phyloP scores from a whole-genome alignment of 2,888 invertebrate species.

The Orthonevra nobilis region DNA sequence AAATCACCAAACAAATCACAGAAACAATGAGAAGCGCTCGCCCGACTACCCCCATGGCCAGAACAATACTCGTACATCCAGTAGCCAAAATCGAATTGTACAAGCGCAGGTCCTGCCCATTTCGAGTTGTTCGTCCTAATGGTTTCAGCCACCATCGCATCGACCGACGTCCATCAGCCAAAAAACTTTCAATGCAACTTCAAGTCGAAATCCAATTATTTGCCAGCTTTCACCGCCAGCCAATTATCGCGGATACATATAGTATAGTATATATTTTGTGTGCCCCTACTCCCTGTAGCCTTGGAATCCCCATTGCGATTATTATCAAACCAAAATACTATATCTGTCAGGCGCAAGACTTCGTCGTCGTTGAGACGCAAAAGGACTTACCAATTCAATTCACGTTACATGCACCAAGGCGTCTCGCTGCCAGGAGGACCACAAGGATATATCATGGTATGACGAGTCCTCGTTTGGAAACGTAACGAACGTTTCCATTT shows the following conservation, averaged over 20 bases:
- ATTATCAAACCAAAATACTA: slow-evolving; percentile 42
- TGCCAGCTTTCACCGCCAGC: slow-evolving; percentile 33
- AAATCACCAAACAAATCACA: slow-evolving; percentile 40
- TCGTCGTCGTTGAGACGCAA: no score
- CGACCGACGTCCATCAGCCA: slow-evolving; percentile 31
- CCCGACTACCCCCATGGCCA: neutral
- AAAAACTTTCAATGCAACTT: slow-evolving; percentile 51
- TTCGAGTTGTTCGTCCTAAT: slow-evolving; percentile 8
- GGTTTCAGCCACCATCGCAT: no score
- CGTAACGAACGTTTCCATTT: no score
- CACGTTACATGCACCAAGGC: slow-evolving; percentile 55
- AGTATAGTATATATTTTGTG: no score
- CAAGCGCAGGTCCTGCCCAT: slow-evolving; percentile 42
- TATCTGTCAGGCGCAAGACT: slow-evolving; percentile 27
- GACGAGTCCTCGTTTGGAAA: no score
- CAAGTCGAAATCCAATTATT: slow-evolving; percentile 66
- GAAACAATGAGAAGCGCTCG: slow-evolving; percentile 13
- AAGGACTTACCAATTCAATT: slow-evolving; percentile 56
- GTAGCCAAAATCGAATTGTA: slow-evolving; percentile 28
- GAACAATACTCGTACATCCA: neutral
- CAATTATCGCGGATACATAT: slow-evolving; percentile 32
- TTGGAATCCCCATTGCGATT: slow-evolving; percentile 4
- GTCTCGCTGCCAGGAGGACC: no score
- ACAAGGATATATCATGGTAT: no score
- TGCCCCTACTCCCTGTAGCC: neutral